Base-by-base conservation (phyloP, 2,113 vertebrate species). In the Oryzias celebensis region DNA sequence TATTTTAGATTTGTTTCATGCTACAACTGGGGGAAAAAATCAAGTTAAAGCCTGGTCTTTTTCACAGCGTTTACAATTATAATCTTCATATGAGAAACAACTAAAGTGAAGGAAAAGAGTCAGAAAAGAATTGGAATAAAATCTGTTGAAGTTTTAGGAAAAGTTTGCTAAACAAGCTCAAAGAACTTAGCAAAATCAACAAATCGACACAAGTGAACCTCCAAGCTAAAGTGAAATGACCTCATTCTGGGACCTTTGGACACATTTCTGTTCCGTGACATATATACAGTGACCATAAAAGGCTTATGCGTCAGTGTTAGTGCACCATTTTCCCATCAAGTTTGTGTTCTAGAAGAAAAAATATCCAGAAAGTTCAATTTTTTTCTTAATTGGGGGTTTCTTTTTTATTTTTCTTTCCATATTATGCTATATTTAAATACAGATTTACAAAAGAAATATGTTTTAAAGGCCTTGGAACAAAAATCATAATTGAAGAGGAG, bases 231-330 rank as follows among this genome's bases (percentile, higher is more conserved):
- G 47, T 60, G 24, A 43, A 75, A 63, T 48, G 36, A 51, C 60
- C 82, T 75, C 84, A 85, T 86, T 86, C 75, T 77, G 50, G 4
- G 43, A 60, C 67, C 62, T 71, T 82, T 55, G 23, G 81, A 77
- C 68, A 78, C 62, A 64, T 71, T 49, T 78, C 31, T 36, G 31
- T 36, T 36, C 8, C 31, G 10, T 10, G 36, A 36, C 10, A 36
- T 36, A 12, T 12, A 36, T 10, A 36, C 6, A 26, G 26, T 36
- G 31, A 8, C 7, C 10, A 10, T 36, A 8, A 10, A 36, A 36
- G 36, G 8, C 8, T 36, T 10, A 36, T 36, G 36, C 36, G 12
- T 36, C 36, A 12, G 36, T 12, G 3, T 10, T 36, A 8, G 31
- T 36, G 36, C 36, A 36, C 36, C 8, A 10, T 36, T 36, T 36